Base-by-base conservation (phyloP, 2,113 vertebrate species). In the Onychostoma macrolepis region DNA sequence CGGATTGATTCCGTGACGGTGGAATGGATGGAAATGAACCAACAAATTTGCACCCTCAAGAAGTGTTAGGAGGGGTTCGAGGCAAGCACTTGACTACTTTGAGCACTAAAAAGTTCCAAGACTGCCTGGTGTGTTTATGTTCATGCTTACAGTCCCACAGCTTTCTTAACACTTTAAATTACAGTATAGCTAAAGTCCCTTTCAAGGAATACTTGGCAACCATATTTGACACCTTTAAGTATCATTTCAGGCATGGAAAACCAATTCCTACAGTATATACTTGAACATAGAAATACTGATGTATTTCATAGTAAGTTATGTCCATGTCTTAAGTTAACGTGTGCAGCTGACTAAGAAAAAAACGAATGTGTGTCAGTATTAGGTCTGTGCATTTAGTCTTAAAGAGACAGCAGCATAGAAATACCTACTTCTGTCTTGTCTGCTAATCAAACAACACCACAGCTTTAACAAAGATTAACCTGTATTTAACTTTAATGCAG, bases 1-100 rank as follows among this genome's bases (percentile, higher is more conserved):
- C 91, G 85, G 92, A 92, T 89, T 90, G 36, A 21, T 93, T 91
- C 89, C 80, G 17, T 53, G 72, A 76, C 84, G 26, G 89, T 53
- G 92, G 28, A 43, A 53, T 80, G 50, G 67, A 79, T 79, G 53
- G 84, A 33, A 89, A 76, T 69, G 5, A 4, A n/a, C 80, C 69
- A 82, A 88, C 78, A 85, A 80, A 63, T 85, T 79, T 65, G 24
- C 58, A 88, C 50, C 63, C n/a, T 85, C 61, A 79, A 81, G 36
- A 36, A 43, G 15, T 13, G 26, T 24, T 67, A 9, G 61, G 15
- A 45, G n/a, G 38, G 9, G 61, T 3, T 63, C 12, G 56, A 65
- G 24, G 56, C 7, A 48, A 67, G 21, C 11, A 13, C 50, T 80
- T 36, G 10, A 80, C 45, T 24, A 78, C 8, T 33, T 78, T 33